Evolutionary conservation across 1,140 invertebrate species (phyloP).

Genomic region (Zaprionus tsacasi): DNA sequence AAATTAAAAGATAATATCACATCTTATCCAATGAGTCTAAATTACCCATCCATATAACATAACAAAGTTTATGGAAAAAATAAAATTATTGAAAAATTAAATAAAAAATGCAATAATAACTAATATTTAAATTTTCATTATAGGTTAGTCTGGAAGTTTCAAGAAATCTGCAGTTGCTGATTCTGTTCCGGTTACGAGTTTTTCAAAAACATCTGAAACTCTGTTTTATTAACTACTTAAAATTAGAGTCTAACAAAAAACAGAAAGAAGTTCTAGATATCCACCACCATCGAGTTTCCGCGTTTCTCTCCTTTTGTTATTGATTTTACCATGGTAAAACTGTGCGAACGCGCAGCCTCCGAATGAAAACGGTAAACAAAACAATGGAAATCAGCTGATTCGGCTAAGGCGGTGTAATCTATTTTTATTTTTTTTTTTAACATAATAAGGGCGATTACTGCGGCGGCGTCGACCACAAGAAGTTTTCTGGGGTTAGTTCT

Average conservation of each 20-base stretch:
- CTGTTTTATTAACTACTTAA: neutral
- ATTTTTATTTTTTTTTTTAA: neutral
- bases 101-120: neutral
- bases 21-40: neutral
- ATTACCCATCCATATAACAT: neutral
- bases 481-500: constrained; percentile 1
- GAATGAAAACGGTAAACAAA: neutral
- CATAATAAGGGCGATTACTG: neutral
- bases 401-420: constrained; percentile 6
- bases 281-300: neutral
- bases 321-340: neutral
- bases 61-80: neutral
- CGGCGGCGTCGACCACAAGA: constrained; percentile 3
- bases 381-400: constrained; percentile 2
- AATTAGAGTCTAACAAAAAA: neutral
- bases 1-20: constrained; percentile 19
- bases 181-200: neutral
- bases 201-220: neutral
- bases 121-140: neutral
- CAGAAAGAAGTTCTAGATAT: neutral
- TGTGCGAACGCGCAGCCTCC: constrained; percentile 6
- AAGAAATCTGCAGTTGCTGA: neutral
- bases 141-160: neutral
- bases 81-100: neutral
- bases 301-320: neutral